These are phyloP conservation scores for Promerops cafer DNA, from an alignment of 2,113 vertebrate species.

Conservation along the genomic window DNA sequence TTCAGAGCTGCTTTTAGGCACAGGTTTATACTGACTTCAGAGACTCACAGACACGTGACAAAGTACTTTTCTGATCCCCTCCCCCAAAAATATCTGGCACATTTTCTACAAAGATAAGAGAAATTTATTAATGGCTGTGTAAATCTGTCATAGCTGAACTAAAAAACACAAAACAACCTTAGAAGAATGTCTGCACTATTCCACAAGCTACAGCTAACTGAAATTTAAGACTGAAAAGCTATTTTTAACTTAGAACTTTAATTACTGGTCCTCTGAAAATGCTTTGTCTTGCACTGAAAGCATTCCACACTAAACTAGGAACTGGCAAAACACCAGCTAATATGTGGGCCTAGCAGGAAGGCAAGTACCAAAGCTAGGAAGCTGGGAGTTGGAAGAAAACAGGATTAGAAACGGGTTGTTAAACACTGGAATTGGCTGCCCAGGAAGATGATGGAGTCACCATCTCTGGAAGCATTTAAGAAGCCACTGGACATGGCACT, in stretches of 20 bases:
- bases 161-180: not conserved
- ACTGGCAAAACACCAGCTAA: not conserved
- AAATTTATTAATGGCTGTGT: not conserved
- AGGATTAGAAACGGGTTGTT: not conserved
- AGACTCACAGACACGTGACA: not conserved
- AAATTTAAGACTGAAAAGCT: not conserved
- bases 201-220: not conserved
- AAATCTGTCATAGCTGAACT: not conserved
- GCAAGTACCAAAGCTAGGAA: not conserved
- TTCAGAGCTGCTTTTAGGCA: not conserved
- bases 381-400: not conserved
- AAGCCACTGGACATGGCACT: not conserved
- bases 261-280: not conserved
- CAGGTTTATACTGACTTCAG: not conserved
- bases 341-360: not conserved
- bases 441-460: not conserved
- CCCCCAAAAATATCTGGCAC: not conserved
- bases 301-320: not conserved
- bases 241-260: not conserved
- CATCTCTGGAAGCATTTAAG: not conserved
- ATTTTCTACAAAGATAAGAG: not conserved
- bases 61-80: not conserved
- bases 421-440: not conserved
- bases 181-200: not conserved
- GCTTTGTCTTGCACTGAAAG: not conserved